Percentiles rank a stretch among this genome's conserved stretches.
Evolutionary conservation across 2,888 invertebrate genomes (phyloP).

Genomic region (Drosophila ochracea): DNA sequence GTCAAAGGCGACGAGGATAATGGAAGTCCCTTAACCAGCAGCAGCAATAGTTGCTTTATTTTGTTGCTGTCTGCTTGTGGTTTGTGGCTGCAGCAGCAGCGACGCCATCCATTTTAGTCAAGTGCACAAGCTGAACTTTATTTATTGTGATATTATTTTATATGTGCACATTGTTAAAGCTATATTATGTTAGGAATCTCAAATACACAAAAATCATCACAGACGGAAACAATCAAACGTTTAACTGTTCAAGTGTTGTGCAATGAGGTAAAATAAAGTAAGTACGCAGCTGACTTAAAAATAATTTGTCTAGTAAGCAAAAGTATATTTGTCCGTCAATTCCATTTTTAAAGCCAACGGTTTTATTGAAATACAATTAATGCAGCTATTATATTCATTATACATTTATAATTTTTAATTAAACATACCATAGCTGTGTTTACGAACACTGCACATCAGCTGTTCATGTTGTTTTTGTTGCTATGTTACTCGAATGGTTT

Average conservation of each 20-base stretch:
- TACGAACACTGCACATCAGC: conserved; percentile 51
- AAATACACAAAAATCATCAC: conserved; percentile 10
- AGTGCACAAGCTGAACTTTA: conserved; percentile 38
- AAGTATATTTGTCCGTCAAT: neutral
- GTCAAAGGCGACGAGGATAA: conserved; percentile 29
- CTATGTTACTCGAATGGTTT: conserved; percentile 56
- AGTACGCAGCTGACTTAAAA: conserved; percentile 35
- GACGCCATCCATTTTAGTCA: conserved; percentile 31
- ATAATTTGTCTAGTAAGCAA: neutral
- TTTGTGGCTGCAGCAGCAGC: conserved; percentile 26
- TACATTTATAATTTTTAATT: neutral
- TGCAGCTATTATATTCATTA: neutral
- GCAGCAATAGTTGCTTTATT: conserved; percentile 2
- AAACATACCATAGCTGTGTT: conserved; percentile 3
- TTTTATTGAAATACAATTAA: neutral
- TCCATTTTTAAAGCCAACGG: neutral
- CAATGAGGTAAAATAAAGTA: conserved; percentile 1
- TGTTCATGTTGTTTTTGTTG: conserved; percentile 61
- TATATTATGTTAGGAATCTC: conserved; percentile 49
- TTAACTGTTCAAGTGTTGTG: conserved; percentile 34
- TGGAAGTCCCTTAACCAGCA: conserved; percentile 11
- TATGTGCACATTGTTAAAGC: conserved; percentile 39
- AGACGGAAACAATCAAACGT: conserved; percentile 7
- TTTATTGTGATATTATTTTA: conserved; percentile 77
- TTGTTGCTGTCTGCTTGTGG: conserved; percentile 23